Evolutionary conservation across 2,797 vertebrate genomes (phyloP).

Genomic region (Lutjanus argentimaculatus): DNA sequence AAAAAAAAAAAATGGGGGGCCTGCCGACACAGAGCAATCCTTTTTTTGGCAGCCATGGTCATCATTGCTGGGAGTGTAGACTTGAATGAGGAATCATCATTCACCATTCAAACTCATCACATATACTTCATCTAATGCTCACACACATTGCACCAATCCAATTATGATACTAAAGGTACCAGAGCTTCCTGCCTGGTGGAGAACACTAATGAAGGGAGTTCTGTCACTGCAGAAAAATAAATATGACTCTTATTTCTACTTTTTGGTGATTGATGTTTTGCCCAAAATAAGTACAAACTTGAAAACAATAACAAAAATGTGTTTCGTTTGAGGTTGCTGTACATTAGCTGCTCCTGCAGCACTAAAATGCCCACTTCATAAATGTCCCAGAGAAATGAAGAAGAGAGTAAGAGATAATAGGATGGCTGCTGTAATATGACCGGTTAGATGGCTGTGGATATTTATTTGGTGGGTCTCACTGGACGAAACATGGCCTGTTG

Average conservation of each 20-base stretch:
- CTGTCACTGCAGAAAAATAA: no score
- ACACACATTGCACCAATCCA: not conserved
- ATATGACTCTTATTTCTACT: no score
- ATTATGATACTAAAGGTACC: not conserved
- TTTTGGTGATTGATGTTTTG: not conserved
- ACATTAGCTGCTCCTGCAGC: constrained; percentile 4
- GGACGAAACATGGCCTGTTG: constrained; percentile 56
- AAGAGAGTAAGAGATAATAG: constrained; percentile 43
- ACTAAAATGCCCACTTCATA: constrained; percentile 45
- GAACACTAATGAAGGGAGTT: not conserved
- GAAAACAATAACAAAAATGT: not conserved
- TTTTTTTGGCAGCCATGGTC: no score
- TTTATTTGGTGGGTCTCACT: constrained; percentile 58
- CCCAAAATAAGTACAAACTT: not conserved
- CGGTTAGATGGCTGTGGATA: constrained; percentile 39
- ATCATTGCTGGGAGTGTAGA: no score
- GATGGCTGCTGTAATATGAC: constrained; percentile 53
- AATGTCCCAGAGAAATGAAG: constrained; percentile 42
- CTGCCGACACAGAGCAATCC: no score
- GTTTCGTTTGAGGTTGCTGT: not conserved
- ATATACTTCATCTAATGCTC: not conserved
- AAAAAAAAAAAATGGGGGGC: no score
- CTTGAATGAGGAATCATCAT: no score
- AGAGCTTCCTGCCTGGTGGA: not conserved
- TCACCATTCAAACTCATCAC: not conserved